A percentile compares a stretch with the other conserved stretches of the same genome.
phyloP scores from a whole-genome alignment of 2,797 vertebrate species.

The Mallotus villosus region DNA sequence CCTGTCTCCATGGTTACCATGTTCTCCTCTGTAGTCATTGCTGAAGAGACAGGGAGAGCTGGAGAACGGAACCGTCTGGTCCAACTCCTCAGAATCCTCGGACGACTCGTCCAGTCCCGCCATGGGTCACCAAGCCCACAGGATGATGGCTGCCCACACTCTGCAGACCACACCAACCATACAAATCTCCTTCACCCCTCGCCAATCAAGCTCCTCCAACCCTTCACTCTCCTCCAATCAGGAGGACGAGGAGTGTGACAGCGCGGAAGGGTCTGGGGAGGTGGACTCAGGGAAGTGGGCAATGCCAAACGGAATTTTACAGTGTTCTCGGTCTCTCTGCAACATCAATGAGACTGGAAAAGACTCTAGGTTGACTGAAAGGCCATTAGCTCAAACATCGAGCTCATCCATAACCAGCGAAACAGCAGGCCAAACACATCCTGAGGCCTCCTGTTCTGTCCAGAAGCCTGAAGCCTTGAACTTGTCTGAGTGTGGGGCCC shows the following conservation, averaged over 20 bases:
- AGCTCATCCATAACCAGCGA: slow-evolving; percentile 55
- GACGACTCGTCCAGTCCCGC: slow-evolving; percentile 96
- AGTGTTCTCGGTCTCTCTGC: slow-evolving; percentile 82
- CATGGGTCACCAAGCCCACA: slow-evolving; percentile 73
- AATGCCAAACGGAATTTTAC: slow-evolving; percentile 83
- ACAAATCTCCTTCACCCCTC: slow-evolving; percentile 84
- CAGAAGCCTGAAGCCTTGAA: slow-evolving; percentile 24
- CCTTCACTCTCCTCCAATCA: slow-evolving; percentile 69
- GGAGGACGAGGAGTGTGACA: slow-evolving; percentile 70
- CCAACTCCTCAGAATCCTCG: slow-evolving; percentile 95
- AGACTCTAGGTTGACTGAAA: slow-evolving; percentile 69
- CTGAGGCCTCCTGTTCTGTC: slow-evolving; percentile 39
- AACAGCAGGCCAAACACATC: slow-evolving; percentile 50
- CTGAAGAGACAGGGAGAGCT: slow-evolving; percentile 92
- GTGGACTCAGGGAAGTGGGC: slow-evolving; percentile 44
- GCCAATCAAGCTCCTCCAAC: slow-evolving; percentile 72
- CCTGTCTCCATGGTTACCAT: neutral
- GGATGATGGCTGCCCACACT: slow-evolving; percentile 83
- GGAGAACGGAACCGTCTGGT: slow-evolving; percentile 97
- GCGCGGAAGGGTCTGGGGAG: slow-evolving; percentile 59
- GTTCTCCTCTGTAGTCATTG: slow-evolving; percentile 80
- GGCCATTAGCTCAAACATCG: slow-evolving; percentile 53
- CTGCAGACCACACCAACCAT: slow-evolving; percentile 81
- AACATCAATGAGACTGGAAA: slow-evolving; percentile 80
- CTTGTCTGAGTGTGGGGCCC: slow-evolving; percentile 14